Evolutionary conservation across 2,797 vertebrate species (phyloP).

Genomic region (Heteromormyrus szaboi): DNA sequence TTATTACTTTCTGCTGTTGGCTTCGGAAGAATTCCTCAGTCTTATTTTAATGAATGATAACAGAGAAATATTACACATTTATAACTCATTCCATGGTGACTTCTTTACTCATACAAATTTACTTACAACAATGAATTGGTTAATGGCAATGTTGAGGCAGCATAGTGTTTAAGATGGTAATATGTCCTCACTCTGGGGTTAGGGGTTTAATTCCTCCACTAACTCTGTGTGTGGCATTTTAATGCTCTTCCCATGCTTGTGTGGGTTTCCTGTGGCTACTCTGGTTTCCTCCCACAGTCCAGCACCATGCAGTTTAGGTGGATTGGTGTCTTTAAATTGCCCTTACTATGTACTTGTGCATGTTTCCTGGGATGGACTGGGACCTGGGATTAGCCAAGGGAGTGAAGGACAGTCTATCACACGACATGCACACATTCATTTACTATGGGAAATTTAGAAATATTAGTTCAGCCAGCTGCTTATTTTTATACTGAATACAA

Average conservation of each 20-base stretch:
- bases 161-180: neutral
- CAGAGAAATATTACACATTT: neutral
- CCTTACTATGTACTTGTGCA: neutral
- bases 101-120: neutral
- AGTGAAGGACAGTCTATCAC: neutral
- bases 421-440: neutral
- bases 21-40: neutral
- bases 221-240: neutral
- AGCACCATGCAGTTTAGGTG: neutral
- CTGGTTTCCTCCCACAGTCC: slow-evolving; percentile 1
- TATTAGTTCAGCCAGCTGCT: neutral
- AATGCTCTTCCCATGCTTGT: neutral
- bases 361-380: neutral
- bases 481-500: neutral
- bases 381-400: neutral
- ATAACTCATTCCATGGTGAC: neutral
- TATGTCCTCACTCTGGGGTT: neutral
- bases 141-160: neutral
- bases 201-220: neutral
- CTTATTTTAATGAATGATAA: neutral
- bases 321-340: neutral
- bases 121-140: neutral
- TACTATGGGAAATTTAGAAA: neutral
- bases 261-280: neutral
- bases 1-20: neutral